These are phyloP conservation scores for Nannoperca obscura DNA, from an alignment of 2,797 vertebrate genomes.

Conservation along the genomic window DNA sequence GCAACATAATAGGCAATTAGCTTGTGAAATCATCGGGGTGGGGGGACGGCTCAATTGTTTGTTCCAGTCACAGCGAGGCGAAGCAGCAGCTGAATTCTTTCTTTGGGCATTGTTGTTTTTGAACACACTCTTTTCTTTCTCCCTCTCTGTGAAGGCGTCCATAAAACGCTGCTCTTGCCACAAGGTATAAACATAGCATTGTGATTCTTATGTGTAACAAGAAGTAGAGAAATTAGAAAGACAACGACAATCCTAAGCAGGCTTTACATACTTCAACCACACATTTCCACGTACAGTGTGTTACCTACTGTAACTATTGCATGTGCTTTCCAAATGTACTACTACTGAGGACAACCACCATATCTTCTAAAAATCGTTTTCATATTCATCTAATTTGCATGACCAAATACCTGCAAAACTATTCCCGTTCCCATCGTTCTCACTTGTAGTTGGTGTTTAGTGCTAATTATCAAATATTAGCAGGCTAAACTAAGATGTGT, in stretches of 20 bases:
- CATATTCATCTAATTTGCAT: too few species aligned
- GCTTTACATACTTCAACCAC: neutral
- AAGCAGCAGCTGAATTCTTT: constrained; percentile 57
- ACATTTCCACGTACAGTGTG: too few species aligned
- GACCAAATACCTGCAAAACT: neutral
- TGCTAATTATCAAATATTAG: neutral
- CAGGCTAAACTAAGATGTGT: neutral
- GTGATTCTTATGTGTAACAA: constrained; percentile 35
- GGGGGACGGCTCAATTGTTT: constrained; percentile 57
- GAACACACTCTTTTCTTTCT: constrained; percentile 37
- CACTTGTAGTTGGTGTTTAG: neutral
- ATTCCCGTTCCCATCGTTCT: neutral
- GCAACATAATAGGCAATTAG: constrained; percentile 74
- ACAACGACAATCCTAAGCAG: neutral
- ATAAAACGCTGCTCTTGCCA: constrained; percentile 41
- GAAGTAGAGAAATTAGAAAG: constrained; percentile 4
- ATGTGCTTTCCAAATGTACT: too few species aligned
- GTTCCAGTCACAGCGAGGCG: constrained; percentile 57
- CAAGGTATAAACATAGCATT: constrained; percentile 62
- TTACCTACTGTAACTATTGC: too few species aligned
- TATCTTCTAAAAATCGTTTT: too few species aligned
- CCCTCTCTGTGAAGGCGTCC: constrained; percentile 24
- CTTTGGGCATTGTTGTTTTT: constrained; percentile 64
- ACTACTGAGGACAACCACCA: too few species aligned
- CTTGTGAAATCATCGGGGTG: constrained; percentile 64